Evolutionary conservation across 2,797 vertebrate species (phyloP).

Genomic region (Oceanodroma leucorhoa): DNA sequence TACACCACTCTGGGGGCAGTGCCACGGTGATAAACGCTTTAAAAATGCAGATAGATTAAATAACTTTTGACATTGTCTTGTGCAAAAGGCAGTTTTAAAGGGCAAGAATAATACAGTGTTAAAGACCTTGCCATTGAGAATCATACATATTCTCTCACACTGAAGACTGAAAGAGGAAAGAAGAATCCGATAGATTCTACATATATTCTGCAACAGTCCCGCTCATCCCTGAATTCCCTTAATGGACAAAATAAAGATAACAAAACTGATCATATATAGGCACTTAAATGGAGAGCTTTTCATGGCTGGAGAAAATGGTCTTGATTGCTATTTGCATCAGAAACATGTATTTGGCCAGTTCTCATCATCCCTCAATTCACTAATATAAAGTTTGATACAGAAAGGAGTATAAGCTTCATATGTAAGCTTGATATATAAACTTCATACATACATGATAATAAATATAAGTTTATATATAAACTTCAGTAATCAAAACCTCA

Average conservation of each 20-base stretch:
- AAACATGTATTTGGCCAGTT: neutral
- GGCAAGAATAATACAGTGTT: neutral
- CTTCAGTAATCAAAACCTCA: neutral
- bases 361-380: neutral
- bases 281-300: neutral
- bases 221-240: neutral
- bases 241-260: neutral
- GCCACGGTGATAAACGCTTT: rapidly evolving
- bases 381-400: neutral
- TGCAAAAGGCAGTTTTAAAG: neutral
- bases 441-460: neutral
- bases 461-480: neutral
- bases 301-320: neutral
- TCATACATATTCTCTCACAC: neutral
- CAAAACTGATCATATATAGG: neutral
- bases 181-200: neutral
- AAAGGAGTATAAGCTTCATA: neutral
- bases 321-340: neutral
- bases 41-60: neutral
- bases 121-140: neutral
- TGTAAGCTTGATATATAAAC: neutral
- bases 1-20: neutral
- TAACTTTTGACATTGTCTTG: neutral
- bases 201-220: neutral
- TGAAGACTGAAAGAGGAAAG: neutral